These are phyloP conservation scores for Lutraria lutraria DNA, from an alignment of 2,888 invertebrate species.

Conservation along the genomic window DNA sequence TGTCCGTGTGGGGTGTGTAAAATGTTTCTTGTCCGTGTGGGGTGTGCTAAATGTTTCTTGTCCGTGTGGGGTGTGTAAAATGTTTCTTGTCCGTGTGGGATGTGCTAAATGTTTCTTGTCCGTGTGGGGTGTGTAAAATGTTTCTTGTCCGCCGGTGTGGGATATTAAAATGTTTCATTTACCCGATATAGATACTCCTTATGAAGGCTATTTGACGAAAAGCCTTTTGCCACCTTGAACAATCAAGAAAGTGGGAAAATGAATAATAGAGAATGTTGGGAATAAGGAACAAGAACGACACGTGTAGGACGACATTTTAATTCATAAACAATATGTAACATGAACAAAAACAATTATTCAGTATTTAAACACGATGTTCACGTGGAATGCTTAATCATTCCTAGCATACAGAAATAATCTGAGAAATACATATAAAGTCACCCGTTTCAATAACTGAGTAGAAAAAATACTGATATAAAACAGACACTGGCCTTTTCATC, in stretches of 20 bases:
- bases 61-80: no score
- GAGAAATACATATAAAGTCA: constrained; percentile 13
- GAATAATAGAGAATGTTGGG: not conserved
- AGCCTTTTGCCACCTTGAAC: not conserved
- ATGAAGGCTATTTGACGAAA: not conserved
- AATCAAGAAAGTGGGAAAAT: not conserved
- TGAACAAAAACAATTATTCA: constrained; percentile 40
- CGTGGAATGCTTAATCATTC: constrained; percentile 42
- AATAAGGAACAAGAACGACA: not conserved
- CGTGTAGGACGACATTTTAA: constrained; percentile 42
- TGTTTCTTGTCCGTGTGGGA: no score
- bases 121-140: not conserved
- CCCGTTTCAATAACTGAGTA: constrained; percentile 32
- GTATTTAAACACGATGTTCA: constrained; percentile 38
- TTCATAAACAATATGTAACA: constrained; percentile 41
- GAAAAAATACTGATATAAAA: not conserved
- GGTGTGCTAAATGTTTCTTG: no score
- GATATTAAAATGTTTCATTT: no score
- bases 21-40: no score
- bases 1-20: no score
- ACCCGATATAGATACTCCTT: not conserved
- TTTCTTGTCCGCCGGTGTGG: not conserved
- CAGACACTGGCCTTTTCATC: not conserved
- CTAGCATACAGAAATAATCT: constrained; percentile 27
- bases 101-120: not conserved